These are phyloP conservation scores for Apostichopus californicus DNA, from an alignment of 35 echinoderm and acorn worm genomes.

Conservation along the genomic window DNA sequence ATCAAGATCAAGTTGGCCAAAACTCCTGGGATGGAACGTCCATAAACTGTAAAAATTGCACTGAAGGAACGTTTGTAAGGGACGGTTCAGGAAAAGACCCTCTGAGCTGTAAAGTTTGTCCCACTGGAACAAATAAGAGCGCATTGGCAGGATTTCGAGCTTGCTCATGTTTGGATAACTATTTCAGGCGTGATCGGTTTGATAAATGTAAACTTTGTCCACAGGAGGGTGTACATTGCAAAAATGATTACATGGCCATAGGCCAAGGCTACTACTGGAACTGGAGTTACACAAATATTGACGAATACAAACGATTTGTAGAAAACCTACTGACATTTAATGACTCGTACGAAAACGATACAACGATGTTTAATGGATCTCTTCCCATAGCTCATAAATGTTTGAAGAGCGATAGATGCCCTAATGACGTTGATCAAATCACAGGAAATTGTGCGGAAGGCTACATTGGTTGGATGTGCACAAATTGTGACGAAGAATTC, in stretches of 20 bases:
- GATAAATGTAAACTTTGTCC: background rate
- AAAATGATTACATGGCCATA: no score
- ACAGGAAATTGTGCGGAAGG: background rate
- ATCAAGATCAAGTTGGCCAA: constrained; percentile 23
- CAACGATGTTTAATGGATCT: no score
- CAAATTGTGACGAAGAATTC: background rate
- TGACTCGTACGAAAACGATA: background rate
- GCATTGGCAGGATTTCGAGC: constrained; percentile 47
- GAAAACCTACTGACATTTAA: background rate
- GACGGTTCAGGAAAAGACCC: background rate
- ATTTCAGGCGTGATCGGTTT: constrained; percentile 37
- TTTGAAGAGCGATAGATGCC: background rate
- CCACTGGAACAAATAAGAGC: no score
- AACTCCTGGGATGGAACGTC: background rate
- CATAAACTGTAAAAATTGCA: constrained; percentile 42
- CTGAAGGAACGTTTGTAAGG: constrained; percentile 42
- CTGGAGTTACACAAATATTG: no score
- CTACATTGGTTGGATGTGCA: constrained; percentile 2
- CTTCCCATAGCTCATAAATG: constrained; percentile 8
- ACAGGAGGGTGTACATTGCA: no score
- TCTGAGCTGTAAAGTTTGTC: constrained; percentile 28
- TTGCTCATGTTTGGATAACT: constrained; percentile 34
- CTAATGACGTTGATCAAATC: background rate
- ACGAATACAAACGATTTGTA: no score
- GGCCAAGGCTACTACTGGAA: no score